These are phyloP conservation scores for Panthera leo DNA, from an alignment of 2,113 vertebrate species.

Conservation along the genomic window DNA sequence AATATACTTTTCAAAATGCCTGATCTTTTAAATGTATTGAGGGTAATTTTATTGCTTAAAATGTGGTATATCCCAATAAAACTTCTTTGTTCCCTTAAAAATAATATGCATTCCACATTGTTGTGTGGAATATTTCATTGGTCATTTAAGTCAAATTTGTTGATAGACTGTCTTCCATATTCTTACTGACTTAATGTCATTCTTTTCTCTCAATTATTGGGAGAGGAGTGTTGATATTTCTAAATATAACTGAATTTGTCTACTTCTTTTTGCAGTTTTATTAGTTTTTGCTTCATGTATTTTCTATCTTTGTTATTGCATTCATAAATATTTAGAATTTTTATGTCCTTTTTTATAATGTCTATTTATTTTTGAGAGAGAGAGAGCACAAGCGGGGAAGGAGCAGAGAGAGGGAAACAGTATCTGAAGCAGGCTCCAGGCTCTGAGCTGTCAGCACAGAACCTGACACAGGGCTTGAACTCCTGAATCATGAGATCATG, in stretches of 20 bases:
- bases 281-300: background rate
- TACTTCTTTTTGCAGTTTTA: background rate
- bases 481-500: too few relatives aligned
- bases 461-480: too few relatives aligned
- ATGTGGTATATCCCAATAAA: background rate
- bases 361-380: too few relatives aligned
- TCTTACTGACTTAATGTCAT: background rate
- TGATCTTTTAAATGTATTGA: constrained; percentile 8
- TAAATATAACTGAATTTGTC: background rate
- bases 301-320: background rate
- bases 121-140: background rate
- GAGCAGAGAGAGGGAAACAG: too few relatives aligned
- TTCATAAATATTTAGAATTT: background rate
- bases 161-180: background rate
- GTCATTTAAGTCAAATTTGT: background rate
- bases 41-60: constrained; percentile 33
- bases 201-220: background rate
- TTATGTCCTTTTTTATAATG: background rate
- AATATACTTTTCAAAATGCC: background rate
- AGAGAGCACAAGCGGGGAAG: too few relatives aligned
- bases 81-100: background rate
- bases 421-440: too few relatives aligned
- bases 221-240: background rate
- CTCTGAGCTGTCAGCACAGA: too few relatives aligned
- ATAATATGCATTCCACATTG: background rate